phyloP scores from a whole-genome alignment of 2,113 vertebrate genomes.

The Columba livia region DNA sequence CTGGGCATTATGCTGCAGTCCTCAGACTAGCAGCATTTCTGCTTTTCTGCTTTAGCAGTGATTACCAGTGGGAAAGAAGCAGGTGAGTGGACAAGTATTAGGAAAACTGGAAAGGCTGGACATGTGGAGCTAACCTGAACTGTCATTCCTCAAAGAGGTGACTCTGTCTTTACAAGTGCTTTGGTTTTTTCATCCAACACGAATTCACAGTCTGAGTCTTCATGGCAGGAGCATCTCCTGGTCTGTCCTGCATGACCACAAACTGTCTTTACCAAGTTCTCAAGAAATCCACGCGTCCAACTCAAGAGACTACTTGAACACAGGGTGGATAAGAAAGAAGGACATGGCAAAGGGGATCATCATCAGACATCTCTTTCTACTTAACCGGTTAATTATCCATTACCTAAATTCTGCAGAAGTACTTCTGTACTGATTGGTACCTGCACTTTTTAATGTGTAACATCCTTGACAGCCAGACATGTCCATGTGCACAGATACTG shows the following conservation, averaged over 20 bases:
- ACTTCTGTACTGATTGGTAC: background rate
- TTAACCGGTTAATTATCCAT: background rate
- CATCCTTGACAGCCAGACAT: background rate
- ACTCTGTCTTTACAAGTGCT: background rate
- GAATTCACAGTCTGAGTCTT: background rate
- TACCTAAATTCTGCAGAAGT: background rate
- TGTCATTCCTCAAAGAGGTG: background rate
- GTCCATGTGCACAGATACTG: fast-evolving
- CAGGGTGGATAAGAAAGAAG: background rate
- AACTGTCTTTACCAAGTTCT: background rate
- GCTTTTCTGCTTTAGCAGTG: background rate
- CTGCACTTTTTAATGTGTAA: background rate
- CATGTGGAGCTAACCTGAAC: background rate
- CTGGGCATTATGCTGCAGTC: background rate
- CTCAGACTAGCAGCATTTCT: background rate
- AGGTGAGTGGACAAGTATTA: background rate
- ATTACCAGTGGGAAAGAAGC: background rate
- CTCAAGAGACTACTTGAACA: background rate
- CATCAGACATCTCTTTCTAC: background rate
- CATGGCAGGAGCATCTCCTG: background rate
- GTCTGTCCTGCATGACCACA: fast-evolving
- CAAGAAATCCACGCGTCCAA: background rate
- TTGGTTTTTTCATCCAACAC: background rate
- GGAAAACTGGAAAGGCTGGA: background rate
- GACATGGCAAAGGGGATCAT: background rate